These are phyloP conservation scores for Pheosia gnoma DNA, from an alignment of 2,888 invertebrate genomes.

Conservation along the genomic window DNA sequence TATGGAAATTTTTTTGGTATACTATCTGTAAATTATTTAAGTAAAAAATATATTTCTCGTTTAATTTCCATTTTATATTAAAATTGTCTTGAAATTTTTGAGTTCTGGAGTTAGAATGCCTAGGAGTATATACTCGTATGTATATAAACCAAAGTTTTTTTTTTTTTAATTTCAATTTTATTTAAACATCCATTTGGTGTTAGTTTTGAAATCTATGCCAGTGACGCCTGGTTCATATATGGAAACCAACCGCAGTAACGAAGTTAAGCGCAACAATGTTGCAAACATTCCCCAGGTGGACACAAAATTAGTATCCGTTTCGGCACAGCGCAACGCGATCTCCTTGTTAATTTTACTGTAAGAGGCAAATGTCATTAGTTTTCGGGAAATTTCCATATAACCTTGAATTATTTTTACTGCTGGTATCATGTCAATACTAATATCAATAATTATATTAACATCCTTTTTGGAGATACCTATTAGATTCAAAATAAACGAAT, in stretches of 20 bases:
- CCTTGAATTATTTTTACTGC: conserved; percentile 1
- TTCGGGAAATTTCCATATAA: conserved; percentile 11
- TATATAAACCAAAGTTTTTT: too few relatives aligned
- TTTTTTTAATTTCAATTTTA: background rate
- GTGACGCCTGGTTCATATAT: conserved; percentile 35
- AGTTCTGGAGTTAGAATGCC: too few relatives aligned
- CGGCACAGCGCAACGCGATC: conserved; percentile 31
- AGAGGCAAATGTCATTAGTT: conserved; percentile 10
- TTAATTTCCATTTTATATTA: too few relatives aligned
- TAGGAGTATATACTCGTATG: too few relatives aligned
- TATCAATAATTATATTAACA: background rate
- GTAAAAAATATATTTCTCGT: too few relatives aligned
- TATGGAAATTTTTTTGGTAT: too few relatives aligned
- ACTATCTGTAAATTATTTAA: too few relatives aligned
- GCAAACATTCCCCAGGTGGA: conserved; percentile 41
- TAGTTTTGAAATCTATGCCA: background rate
- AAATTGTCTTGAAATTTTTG: too few relatives aligned
- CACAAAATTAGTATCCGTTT: conserved; percentile 57
- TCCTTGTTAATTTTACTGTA: conserved; percentile 34
- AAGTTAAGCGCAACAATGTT: conserved; percentile 54
- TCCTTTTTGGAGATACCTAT: too few relatives aligned
- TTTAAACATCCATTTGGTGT: conserved; percentile 2
- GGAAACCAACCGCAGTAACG: conserved; percentile 52
- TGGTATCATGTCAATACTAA: too few relatives aligned
- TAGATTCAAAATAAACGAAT: too few relatives aligned